Base-by-base conservation (phyloP, 2,113 vertebrate genomes). In the Syngnathus floridae region DNA sequence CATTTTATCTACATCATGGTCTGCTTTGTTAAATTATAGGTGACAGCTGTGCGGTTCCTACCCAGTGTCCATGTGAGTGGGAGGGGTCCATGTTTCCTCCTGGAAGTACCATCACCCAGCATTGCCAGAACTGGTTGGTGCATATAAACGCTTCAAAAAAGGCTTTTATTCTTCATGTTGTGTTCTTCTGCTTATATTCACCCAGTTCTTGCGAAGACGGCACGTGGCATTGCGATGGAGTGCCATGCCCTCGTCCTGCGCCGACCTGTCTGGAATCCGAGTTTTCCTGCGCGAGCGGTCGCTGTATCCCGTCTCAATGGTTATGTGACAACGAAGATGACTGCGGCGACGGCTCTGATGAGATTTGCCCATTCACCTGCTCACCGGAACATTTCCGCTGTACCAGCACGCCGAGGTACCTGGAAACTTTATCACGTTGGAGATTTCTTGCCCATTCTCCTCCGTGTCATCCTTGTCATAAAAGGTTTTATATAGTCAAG, bases 241-340 rank as follows among this genome's bases (percentile, higher is more conserved):
- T 62, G 38, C 80, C 88, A 0, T 95, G 92, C 69, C 72, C 74
- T 1, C 54, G 67, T 0, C 16, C 31, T 1, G 63, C 86, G 0
- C 82, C 74, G 2, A 43, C 61, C 19, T 96, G 95, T 41, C 70
- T 83, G 2, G 86, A 91, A 0, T 86, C 87, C 1, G 93, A 96
- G 79, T 93, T 91, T 46, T 56, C 65, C 0, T 95, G 94, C 73
- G 82, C 38, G 0, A 82, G 82, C 0, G 92, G 91, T 0, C 92
- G 89, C 64, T 96, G 94, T 62, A 88, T 96, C 58, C 93, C 94
- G 2, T 76, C 74, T 0, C 81, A 88, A 1, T 97, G 95, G 95
- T 73, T 92, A 45, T 97, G 95, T 63, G 95, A 98, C 86, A 91
- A 95, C 3, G 92, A 97, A 78, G 92, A 96, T 0, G 94, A 97